phyloP scores from a whole-genome alignment of 2,888 invertebrate genomes.

The Griposia aprilina region DNA sequence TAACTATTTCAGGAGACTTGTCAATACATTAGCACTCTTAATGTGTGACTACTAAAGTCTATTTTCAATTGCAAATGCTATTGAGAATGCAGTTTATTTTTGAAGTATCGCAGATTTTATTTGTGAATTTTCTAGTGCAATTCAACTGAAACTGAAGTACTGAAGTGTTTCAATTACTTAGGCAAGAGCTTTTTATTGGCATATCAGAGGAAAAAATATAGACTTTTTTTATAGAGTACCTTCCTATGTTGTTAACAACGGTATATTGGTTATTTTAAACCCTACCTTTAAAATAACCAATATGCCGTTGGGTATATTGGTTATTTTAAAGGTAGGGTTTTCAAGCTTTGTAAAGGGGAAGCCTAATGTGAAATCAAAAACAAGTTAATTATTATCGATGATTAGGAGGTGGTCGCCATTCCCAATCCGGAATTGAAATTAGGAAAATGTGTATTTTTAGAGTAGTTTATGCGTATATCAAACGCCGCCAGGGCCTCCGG shows the following conservation, averaged over 20 bases:
- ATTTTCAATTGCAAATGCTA: conserved; percentile 53
- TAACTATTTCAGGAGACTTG: conserved; percentile 39
- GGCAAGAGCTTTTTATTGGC: conserved; percentile 48
- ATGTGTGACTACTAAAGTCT: conserved; percentile 29
- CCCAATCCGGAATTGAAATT: too few relatives aligned
- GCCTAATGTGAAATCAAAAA: not conserved
- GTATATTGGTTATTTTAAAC: not conserved
- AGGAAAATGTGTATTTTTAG: too few relatives aligned
- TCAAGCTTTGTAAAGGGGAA: not conserved
- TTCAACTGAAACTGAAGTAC: conserved; percentile 34
- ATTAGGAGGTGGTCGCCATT: too few relatives aligned
- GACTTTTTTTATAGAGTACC: conserved; percentile 12
- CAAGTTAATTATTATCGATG: too few relatives aligned
- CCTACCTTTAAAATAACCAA: too few relatives aligned
- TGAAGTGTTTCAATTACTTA: conserved; percentile 66
- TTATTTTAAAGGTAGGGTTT: not conserved
- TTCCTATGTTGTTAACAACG: conserved; percentile 14
- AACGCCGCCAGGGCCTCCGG: too few relatives aligned
- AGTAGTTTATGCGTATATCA: too few relatives aligned
- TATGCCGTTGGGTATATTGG: too few relatives aligned
- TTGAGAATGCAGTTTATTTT: conserved; percentile 50
- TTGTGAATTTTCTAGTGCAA: conserved; percentile 53
- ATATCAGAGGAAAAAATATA: conserved; percentile 21
- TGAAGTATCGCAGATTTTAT: conserved; percentile 63
- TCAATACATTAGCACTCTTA: conserved; percentile 58